These are phyloP conservation scores for Nomada lathburiana DNA, from an alignment of 2,888 invertebrate species.

Conservation along the genomic window DNA sequence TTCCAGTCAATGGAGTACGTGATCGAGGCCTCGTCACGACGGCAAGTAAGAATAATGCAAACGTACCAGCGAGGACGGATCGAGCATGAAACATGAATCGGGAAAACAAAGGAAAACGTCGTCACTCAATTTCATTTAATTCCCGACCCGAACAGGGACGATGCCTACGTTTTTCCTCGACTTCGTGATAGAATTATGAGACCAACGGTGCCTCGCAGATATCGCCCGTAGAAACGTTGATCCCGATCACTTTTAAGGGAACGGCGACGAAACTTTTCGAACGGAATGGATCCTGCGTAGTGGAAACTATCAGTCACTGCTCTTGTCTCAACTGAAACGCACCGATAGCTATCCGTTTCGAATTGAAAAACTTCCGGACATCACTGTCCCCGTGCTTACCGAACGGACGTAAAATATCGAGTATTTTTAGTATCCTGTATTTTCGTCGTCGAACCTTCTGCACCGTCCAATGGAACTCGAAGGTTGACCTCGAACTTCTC, in stretches of 20 bases:
- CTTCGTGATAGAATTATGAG: too few species aligned
- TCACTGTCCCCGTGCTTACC: neutral
- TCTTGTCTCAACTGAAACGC: neutral
- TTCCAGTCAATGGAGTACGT: constrained; percentile 65
- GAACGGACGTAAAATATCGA: neutral
- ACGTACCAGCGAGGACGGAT: constrained; percentile 31
- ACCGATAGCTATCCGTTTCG: constrained; percentile 10
- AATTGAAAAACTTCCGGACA: constrained; percentile 31
- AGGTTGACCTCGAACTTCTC: constrained; percentile 6
- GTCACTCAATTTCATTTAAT: too few species aligned
- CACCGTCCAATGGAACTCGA: neutral
- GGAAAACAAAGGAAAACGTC: constrained; percentile 4
- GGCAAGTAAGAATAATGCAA: constrained; percentile 31
- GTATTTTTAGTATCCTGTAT: constrained; percentile 3
- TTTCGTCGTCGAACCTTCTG: constrained; percentile 4
- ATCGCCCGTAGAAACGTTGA: neutral
- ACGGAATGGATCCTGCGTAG: constrained; percentile 13
- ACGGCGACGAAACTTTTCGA: constrained; percentile 14
- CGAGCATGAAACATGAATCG: constrained; percentile 26
- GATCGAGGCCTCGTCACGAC: constrained; percentile 51
- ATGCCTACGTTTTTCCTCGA: neutral
- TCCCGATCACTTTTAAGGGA: neutral
- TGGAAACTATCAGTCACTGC: constrained; percentile 3
- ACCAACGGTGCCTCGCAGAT: too few species aligned
- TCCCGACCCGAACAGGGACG: too few species aligned